Evolutionary conservation across 2,113 vertebrate species (phyloP).

Genomic region (Coreoperca whiteheadi): DNA sequence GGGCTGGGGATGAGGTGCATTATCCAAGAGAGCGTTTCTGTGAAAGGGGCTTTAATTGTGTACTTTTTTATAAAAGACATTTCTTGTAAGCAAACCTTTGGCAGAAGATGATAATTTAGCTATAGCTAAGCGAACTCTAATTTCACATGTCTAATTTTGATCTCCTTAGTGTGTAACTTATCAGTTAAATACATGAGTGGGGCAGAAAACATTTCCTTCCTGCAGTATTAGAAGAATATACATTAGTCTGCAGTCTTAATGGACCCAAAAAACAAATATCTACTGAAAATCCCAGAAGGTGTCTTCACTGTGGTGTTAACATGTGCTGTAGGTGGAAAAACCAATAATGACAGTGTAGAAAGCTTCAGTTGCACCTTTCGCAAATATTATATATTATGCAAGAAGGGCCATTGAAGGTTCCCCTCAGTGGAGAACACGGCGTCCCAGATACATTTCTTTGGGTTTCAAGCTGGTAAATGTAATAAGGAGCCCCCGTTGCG

Average conservation of each 20-base stretch:
- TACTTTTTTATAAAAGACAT: slow-evolving; percentile 12
- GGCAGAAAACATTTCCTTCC: background rate
- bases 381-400: background rate
- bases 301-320: background rate
- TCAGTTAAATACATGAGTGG: background rate
- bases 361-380: background rate
- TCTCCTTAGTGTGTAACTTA: background rate
- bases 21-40: slow-evolving; percentile 21
- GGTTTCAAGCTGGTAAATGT: slow-evolving; percentile 1
- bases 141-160: slow-evolving; percentile 3
- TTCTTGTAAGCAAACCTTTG: slow-evolving; percentile 18
- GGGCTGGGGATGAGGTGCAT: slow-evolving; percentile 16
- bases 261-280: background rate
- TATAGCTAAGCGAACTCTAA: slow-evolving; percentile 2
- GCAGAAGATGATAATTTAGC: background rate
- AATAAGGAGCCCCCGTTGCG: background rate
- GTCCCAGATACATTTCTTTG: background rate
- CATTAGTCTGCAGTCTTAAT: background rate
- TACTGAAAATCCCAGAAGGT: background rate
- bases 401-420: background rate
- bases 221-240: background rate
- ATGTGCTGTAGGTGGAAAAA: background rate
- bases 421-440: background rate
- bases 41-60: slow-evolving; percentile 30
- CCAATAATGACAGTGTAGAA: background rate